phyloP scores from a whole-genome alignment of 2,888 invertebrate genomes.

The Tetranychus piercei region DNA sequence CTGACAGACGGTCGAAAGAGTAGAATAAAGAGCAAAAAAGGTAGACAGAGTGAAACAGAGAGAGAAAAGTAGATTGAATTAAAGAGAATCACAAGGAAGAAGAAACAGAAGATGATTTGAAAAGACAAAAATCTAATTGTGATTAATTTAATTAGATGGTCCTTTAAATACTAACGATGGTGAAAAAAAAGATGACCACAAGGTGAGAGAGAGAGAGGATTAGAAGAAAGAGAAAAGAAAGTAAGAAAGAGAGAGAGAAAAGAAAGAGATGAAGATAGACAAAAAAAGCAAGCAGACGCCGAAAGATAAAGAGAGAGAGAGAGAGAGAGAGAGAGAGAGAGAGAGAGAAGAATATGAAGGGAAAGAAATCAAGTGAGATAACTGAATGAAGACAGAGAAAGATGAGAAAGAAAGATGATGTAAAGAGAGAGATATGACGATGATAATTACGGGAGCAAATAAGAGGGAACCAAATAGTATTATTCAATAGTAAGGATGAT shows the following conservation, averaged over 20 bases:
- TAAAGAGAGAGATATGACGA: constrained; percentile 27
- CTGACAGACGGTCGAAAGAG: not conserved
- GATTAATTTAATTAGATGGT: not conserved
- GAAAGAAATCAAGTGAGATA: not conserved
- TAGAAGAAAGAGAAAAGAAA: not conserved
- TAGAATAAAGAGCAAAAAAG: not conserved
- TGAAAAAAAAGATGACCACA: constrained; percentile 4
- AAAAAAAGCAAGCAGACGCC: constrained; percentile 17
- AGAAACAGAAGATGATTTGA: not conserved
- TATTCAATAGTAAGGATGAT: too few relatives aligned
- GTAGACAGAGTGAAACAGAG: constrained; percentile 13
- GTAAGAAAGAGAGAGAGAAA: not conserved
- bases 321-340: not conserved
- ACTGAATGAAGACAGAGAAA: constrained; percentile 8
- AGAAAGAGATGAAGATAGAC: constrained; percentile 15
- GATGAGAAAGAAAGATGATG: not conserved
- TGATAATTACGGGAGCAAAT: constrained; percentile 35
- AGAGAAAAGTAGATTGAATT: not conserved
- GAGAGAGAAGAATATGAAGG: not conserved
- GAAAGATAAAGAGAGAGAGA: not conserved
- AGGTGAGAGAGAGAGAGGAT: not conserved
- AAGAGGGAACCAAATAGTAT: constrained; percentile 31
- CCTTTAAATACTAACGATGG: not conserved
- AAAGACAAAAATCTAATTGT: not conserved
- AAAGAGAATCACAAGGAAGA: not conserved